Percentiles rank a stretch among this genome's conserved stretches.
phyloP scores from a whole-genome alignment of 2,888 invertebrate genomes.

The Caenorhabditis zanzibari region DNA sequence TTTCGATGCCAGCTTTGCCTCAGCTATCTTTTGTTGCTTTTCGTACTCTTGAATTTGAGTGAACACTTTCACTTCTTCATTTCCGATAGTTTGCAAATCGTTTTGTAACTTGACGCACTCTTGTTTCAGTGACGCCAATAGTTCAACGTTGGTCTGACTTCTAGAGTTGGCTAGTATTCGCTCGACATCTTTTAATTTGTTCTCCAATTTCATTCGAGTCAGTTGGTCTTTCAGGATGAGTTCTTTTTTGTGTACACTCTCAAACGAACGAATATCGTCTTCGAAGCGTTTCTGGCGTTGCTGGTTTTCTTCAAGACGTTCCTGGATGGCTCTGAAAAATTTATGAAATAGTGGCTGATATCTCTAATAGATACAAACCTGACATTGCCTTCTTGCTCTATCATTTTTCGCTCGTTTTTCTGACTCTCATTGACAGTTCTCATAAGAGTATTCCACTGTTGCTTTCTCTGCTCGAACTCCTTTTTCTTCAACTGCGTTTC shows the following conservation, averaged over 20 bases:
- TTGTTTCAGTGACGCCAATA: slow-evolving; percentile 7
- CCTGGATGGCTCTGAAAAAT: slow-evolving; percentile 10
- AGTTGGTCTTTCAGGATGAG: slow-evolving; percentile 70
- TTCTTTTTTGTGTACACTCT: slow-evolving; percentile 36
- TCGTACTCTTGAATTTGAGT: slow-evolving; percentile 61
- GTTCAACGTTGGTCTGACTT: slow-evolving; percentile 23
- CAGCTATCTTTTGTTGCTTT: slow-evolving; percentile 57
- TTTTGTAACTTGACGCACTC: slow-evolving; percentile 18
- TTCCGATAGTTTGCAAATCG: slow-evolving; percentile 40
- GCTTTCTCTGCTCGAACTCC: slow-evolving; percentile 29
- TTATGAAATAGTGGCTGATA: too few relatives aligned
- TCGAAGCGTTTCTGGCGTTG: slow-evolving; percentile 48
- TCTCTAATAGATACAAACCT: not conserved
- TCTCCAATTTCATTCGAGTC: slow-evolving; percentile 64
- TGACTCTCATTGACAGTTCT: slow-evolving; percentile 15
- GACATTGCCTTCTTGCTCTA: slow-evolving; percentile 20
- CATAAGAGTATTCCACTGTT: slow-evolving; percentile 7
- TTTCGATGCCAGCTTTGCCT: slow-evolving; percentile 27
- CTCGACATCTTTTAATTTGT: slow-evolving; percentile 31
- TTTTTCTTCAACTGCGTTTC: slow-evolving; percentile 46
- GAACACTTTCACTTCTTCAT: slow-evolving; percentile 51
- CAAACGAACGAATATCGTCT: slow-evolving; percentile 53
- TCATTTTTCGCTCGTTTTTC: not conserved
- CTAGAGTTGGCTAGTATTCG: slow-evolving; percentile 9
- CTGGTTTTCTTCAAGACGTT: slow-evolving; percentile 38